Evolutionary conservation across 2,113 vertebrate species (phyloP), one percentile per base, ranked within the genome.

Genomic region (Setophaga petechia): DNA sequence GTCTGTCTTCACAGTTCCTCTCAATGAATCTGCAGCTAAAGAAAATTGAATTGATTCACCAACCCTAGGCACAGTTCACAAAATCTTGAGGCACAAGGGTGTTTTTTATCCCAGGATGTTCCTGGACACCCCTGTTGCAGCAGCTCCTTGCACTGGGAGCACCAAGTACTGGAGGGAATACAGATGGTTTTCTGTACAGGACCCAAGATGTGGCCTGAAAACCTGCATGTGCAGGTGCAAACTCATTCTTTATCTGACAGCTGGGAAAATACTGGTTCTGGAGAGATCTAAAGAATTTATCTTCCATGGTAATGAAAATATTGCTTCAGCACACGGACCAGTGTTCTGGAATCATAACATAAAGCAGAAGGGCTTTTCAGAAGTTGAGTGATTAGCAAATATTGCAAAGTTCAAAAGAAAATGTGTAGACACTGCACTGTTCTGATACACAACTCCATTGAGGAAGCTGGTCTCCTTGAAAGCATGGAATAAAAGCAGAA

Each of bases 21-120:
- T 84, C 10, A 55, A 51, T 4, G 6, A 11, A 10, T 51, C 44
- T 55, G 28, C 37, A 13, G 33, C 61, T 89, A 49, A 59, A 73
- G 55, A 80, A 54, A 84, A 71, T 25, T n/a, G 11, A 37, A 47
- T 25, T 17, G 5, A 30, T 61, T 57, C 0, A 8, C 65, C 31
- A 65, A 0, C 33, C 35, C 8, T 8, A 54, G 31, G 73, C 28
- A 80, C 9, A 86, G 37, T 39, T 72, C 28, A 52, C 11, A 16
- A 16, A 37, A n/a, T 46, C n/a, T 58, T 67, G 39, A 62, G 33
- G 39, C 4, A 1, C 2, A 1, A 28, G 5, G 2, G 5, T 4
- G 12, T 9, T 22, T 82, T 89, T 47, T 84, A 71, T 35, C 3
- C 37, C 16, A 57, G 44, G 4, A 21, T 84, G 46, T 3, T 2